A percentile compares a stretch with the other conserved stretches of the same genome.
These are phyloP conservation scores for Aphrophora alni DNA, from an alignment of 2,888 invertebrate genomes.

Conservation along the genomic window DNA sequence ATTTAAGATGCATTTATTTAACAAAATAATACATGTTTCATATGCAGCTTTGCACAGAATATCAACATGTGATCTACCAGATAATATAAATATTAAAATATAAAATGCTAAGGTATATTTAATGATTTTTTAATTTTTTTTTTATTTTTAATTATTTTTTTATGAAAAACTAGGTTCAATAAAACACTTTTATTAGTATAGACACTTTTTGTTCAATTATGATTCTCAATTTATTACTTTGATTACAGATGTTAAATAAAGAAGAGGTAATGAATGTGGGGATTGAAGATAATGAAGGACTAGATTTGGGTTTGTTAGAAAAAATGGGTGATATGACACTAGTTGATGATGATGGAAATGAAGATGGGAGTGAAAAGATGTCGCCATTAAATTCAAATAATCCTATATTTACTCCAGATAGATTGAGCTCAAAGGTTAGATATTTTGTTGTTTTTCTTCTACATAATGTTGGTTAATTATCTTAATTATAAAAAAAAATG, in stretches of 20 bases:
- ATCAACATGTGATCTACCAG: too few species aligned
- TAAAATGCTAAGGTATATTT: too few species aligned
- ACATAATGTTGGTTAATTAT: too few species aligned
- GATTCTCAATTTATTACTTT: background rate
- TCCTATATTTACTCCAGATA: constrained; percentile 70
- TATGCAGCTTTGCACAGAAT: too few species aligned
- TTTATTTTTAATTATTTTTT: background rate
- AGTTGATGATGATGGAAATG: constrained; percentile 58
- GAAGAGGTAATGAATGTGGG: constrained; percentile 56
- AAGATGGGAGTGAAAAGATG: constrained; percentile 51
- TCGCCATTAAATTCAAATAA: constrained; percentile 57
- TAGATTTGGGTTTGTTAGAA: constrained; percentile 66
- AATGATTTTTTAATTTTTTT: background rate
- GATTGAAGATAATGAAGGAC: constrained; percentile 57
- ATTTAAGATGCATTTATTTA: too few species aligned
- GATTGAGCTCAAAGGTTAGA: constrained; percentile 69
- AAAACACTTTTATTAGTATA: background rate
- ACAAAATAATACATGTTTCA: too few species aligned
- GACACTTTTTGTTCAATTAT: background rate
- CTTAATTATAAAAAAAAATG: too few species aligned
- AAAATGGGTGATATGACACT: constrained; percentile 68
- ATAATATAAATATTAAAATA: too few species aligned
- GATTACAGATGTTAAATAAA: constrained; percentile 61
- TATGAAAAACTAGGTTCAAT: background rate
- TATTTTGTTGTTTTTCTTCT: constrained; percentile 3